These are phyloP conservation scores for Tetramorium bicarinatum DNA, from an alignment of 2,888 invertebrate genomes.

Conservation along the genomic window DNA sequence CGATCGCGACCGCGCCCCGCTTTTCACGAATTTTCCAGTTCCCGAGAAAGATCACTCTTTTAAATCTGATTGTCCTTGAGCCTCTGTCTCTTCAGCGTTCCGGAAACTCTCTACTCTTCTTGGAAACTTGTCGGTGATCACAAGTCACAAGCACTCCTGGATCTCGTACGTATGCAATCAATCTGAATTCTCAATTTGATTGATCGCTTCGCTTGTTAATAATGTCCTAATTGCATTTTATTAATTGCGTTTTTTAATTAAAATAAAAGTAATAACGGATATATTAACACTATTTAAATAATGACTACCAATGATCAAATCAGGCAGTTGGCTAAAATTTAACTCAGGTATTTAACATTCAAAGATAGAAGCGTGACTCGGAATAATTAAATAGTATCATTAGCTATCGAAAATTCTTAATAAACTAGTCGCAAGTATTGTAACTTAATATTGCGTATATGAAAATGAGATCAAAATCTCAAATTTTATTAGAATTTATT, in stretches of 20 bases:
- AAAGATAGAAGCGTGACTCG: neutral
- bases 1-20: no score
- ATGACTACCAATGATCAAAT: neutral
- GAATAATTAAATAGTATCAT: no score
- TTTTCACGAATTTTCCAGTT: neutral
- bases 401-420: neutral
- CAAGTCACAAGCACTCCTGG: neutral
- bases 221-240: neutral
- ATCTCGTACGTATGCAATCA: slow-evolving; percentile 15
- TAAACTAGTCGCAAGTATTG: neutral
- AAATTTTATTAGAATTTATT: no score
- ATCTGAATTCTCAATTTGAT: neutral
- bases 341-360: neutral
- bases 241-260: no score
- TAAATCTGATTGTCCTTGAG: neutral
- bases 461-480: neutral
- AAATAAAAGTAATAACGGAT: neutral
- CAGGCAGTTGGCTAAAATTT: no score
- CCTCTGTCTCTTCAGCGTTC: neutral
- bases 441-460: neutral
- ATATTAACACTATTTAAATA: neutral
- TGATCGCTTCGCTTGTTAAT: neutral
- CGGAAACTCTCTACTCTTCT: neutral
- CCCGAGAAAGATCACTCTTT: neutral
- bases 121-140: neutral